Percentiles rank a stretch among this genome's conserved stretches.
phyloP scores from a whole-genome alignment of 2,113 vertebrate genomes.

The Desmodus rotundus region DNA sequence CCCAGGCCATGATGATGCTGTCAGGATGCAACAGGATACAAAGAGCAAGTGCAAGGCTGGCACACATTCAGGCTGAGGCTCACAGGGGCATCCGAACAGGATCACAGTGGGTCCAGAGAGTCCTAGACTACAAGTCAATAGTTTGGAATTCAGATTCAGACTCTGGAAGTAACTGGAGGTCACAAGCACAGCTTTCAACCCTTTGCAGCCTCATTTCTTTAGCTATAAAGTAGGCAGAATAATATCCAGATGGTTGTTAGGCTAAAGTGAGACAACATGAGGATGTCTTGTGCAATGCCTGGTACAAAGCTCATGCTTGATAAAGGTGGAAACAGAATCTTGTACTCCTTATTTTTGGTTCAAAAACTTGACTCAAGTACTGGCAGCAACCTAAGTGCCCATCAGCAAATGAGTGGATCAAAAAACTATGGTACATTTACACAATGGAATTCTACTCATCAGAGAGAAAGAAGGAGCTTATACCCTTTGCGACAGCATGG shows the following conservation, averaged over 20 bases:
- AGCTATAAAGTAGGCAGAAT: not conserved
- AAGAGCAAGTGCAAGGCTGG: not conserved
- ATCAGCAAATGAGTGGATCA: no score
- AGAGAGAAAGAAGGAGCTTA: no score
- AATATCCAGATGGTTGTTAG: not conserved
- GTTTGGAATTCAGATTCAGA: not conserved
- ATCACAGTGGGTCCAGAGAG: not conserved
- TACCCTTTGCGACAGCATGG: no score
- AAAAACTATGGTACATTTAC: no score
- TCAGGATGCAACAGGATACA: not conserved
- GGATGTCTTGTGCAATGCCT: not conserved
- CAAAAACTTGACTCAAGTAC: not conserved
- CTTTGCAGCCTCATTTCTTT: not conserved
- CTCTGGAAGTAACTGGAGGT: not conserved
- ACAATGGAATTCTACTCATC: no score
- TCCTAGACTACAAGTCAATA: not conserved
- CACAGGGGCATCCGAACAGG: not conserved
- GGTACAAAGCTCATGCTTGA: not conserved
- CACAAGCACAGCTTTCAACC: not conserved
- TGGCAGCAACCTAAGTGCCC: no score
- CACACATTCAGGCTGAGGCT: not conserved
- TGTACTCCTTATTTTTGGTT: not conserved
- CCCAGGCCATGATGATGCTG: not conserved
- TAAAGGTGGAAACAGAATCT: slow-evolving; percentile 11
- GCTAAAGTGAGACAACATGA: not conserved